phyloP scores from a whole-genome alignment of 2,888 invertebrate genomes.

The Drosophila meridionalis region DNA sequence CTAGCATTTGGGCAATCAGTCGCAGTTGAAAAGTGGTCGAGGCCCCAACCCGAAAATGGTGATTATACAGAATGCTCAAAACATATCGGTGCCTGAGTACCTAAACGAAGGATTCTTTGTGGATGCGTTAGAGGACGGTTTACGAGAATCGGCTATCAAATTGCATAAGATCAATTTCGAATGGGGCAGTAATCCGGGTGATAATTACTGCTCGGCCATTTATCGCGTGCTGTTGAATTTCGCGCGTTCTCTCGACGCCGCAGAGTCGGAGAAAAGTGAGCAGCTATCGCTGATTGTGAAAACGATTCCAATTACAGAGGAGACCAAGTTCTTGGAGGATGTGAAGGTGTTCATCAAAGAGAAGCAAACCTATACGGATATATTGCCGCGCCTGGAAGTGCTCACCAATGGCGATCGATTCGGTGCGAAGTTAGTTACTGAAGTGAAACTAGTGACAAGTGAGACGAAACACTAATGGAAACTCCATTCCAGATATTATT shows the following conservation, averaged over 20 bases:
- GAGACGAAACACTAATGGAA: neutral
- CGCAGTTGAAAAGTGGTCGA: conserved; percentile 6
- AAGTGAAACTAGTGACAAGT: neutral
- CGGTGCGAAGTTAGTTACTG: conserved; percentile 73
- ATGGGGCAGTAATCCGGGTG: conserved; percentile 82
- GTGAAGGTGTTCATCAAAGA: conserved; percentile 85
- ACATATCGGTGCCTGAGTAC: conserved; percentile 74
- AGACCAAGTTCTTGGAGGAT: conserved; percentile 82
- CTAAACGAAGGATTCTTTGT: conserved; percentile 74
- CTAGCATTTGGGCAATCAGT: conserved; percentile 21
- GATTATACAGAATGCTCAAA: conserved; percentile 57
- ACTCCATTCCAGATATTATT: conserved; percentile 64
- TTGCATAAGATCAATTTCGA: conserved; percentile 70
- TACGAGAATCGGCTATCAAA: conserved; percentile 62
- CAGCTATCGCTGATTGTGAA: conserved; percentile 80
- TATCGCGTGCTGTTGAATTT: conserved; percentile 74
- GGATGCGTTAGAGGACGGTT: conserved; percentile 78
- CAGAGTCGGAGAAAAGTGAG: conserved; percentile 41
- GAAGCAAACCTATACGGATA: conserved; percentile 82
- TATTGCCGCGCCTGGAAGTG: conserved; percentile 84
- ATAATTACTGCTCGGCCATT: conserved; percentile 83
- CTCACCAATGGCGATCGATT: conserved; percentile 77
- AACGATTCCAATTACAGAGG: conserved; percentile 77
- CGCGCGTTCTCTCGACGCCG: conserved; percentile 41
- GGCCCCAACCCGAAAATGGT: conserved; percentile 30